Conservation (phyloP, 1,140 invertebrate genomes). For the Philaenus spumarius region DNA sequence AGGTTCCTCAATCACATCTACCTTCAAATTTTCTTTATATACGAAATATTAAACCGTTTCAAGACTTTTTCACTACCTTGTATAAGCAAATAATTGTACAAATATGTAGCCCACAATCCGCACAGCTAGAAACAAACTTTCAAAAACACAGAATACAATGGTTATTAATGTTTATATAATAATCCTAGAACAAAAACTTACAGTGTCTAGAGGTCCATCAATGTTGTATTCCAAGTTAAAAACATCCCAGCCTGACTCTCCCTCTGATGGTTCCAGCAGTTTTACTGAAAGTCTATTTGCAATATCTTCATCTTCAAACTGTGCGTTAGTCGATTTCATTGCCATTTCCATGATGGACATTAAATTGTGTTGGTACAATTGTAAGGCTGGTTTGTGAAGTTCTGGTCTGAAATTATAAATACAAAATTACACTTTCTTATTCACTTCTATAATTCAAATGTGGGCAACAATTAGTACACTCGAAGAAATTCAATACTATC, state of each 20-base stretch:
- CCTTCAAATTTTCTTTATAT: too few relatives aligned
- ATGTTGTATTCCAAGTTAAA: constrained; percentile 91
- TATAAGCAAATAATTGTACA: too few relatives aligned
- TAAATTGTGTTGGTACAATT: constrained; percentile 82
- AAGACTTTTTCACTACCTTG: too few relatives aligned
- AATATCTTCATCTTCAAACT: constrained; percentile 88
- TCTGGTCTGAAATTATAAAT: constrained; percentile 58
- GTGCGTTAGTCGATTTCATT: constrained; percentile 88
- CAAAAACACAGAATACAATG: too few relatives aligned
- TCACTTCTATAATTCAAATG: too few relatives aligned
- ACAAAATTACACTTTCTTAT: too few relatives aligned
- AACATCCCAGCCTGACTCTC: constrained; percentile 92
- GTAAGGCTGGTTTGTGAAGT: constrained; percentile 79
- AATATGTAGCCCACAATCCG: too few relatives aligned
- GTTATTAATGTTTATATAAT: too few relatives aligned
- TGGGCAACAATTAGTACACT: not conserved
- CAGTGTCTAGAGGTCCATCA: constrained; percentile 86
- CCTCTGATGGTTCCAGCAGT: constrained; percentile 63
- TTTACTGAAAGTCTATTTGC: constrained; percentile 80
- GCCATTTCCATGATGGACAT: constrained; percentile 85
- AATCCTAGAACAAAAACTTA: constrained; percentile 43
- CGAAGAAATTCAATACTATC: too few relatives aligned
- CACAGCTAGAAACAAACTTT: too few relatives aligned
- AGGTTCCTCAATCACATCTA: too few relatives aligned
- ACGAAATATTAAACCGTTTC: too few relatives aligned